Percentiles rank a stretch among this genome's conserved stretches.
Conservation (phyloP, 1,140 invertebrate genomes). For the Pseudomyrmex flavicornis region DNA sequence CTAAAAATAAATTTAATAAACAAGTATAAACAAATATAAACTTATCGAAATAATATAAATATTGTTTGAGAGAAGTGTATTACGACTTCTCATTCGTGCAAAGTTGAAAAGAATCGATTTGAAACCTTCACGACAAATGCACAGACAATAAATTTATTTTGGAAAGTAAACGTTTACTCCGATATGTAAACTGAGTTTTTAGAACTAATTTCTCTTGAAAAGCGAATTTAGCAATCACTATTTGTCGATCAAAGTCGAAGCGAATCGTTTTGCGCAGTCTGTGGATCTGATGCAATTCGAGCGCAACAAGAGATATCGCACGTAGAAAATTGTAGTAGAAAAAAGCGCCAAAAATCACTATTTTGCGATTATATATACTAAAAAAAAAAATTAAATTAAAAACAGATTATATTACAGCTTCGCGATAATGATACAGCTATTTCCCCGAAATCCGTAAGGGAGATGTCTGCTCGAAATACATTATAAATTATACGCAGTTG, state of each 20-base stretch:
- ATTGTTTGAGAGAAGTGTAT: too few relatives aligned
- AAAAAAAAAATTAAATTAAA: too few relatives aligned
- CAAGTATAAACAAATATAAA: too few relatives aligned
- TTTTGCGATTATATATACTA: too few relatives aligned
- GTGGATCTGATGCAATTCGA: conserved; percentile 30
- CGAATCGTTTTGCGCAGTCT: background rate
- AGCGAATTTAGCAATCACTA: background rate
- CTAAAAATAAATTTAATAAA: too few relatives aligned
- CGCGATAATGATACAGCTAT: background rate
- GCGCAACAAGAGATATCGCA: conserved; percentile 27
- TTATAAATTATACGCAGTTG: background rate
- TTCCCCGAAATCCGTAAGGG: background rate
- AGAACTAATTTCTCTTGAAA: conserved; percentile 47
- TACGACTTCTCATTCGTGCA: background rate
- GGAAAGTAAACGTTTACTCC: conserved; percentile 21
- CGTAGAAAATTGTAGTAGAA: background rate
- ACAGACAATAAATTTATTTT: conserved; percentile 16
- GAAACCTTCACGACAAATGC: conserved; percentile 10
- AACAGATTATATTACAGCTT: background rate
- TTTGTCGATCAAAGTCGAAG: conserved; percentile 47
- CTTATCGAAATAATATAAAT: too few relatives aligned
- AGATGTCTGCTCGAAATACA: conserved; percentile 2
- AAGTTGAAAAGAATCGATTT: background rate
- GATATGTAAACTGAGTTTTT: conserved; percentile 27
- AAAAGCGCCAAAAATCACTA: background rate